A percentile compares a stretch with the other conserved stretches of the same genome.
Evolutionary conservation across 92 coral and sea anemone species (phyloP).

Genomic region (Parazoanthus atlanticus): DNA sequence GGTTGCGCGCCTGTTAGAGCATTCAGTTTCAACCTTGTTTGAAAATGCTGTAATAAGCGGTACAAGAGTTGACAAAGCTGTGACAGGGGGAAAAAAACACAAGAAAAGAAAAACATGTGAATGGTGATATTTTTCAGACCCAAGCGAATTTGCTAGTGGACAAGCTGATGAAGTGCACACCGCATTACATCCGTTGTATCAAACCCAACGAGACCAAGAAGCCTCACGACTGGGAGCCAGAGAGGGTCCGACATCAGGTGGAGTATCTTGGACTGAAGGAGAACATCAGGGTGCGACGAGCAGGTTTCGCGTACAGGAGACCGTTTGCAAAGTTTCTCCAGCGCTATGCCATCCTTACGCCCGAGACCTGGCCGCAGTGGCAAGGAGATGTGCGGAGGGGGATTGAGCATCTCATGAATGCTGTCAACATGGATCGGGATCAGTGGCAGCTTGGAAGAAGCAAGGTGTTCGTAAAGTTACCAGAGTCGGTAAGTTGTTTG

Average conservation of each 20-base stretch:
- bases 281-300: constrained; percentile 95
- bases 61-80: too few species aligned
- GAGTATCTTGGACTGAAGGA: constrained; percentile 98
- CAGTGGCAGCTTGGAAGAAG: constrained; percentile 99
- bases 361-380: constrained; percentile 97
- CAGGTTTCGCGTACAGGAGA: constrained; percentile 98
- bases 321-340: constrained; percentile 89
- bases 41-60: too few species aligned
- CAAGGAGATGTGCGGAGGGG: constrained; percentile 86
- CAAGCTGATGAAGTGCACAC: constrained; percentile 90
- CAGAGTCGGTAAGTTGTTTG: constrained; percentile 85
- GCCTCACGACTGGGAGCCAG: constrained; percentile 98
- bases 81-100: too few species aligned
- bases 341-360: constrained; percentile 95
- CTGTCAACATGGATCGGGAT: constrained; percentile 96
- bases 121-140: constrained; percentile 55
- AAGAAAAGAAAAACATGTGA: too few species aligned
- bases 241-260: constrained; percentile 90
- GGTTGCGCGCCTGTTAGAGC: too few species aligned
- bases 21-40: too few species aligned
- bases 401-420: constrained; percentile 87
- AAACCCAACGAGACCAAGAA: constrained; percentile 97
- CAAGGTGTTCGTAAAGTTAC: constrained; percentile 95
- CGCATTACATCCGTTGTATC: constrained; percentile 98
- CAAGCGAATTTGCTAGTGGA: constrained; percentile 94